Base-by-base conservation (phyloP, 2,888 invertebrate species). In the Podabrus alpinus region DNA sequence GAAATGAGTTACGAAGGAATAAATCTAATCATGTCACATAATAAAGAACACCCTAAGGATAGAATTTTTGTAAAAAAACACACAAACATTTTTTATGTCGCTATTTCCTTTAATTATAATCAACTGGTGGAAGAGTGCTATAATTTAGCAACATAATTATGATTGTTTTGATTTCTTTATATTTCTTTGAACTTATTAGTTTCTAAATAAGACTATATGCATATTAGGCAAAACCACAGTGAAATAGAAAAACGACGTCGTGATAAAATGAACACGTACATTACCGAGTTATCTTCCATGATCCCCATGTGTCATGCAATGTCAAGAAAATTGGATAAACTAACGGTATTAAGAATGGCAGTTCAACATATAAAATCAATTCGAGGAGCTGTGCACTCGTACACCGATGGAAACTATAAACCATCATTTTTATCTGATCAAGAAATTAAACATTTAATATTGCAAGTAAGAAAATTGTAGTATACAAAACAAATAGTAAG, bases 191-290 rank as follows among this genome's bases (percentile, higher is more conserved):
- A 11, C n/a, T 66, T 66, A 10, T 24, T 13, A 11, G 5, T 25
- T 21, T 16, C 11, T 19, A 16, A 61, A 61, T 16, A 16, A 61
- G 4, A 17, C 10, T n/a, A 13, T 64, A 19, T 66, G 71, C 71
- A 78, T 84, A 85, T n/a, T 86, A 97, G 97, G 83, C 97, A 97
- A 88, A 97, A 97, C 88, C 98, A 98, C 88, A 97, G 97, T 87
- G 97, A 97, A 88, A 97, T 98, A 77, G 97, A 98, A 88, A 98
- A 98, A 86, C 90, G 97, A 0, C 90, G 98, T 0, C 91, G 98
- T 25, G 97, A 98, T 87, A 98, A 97, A 88, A 98, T 98, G 97
- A 98, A 98, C 88, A 95, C 94, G 0, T 97, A 97, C 87, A 97
- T 98, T 81, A 92, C 94, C 3, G 97, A 98, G 86, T 87, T 98